These are phyloP conservation scores for Daubentonia madagascariensis DNA, from an alignment of 2,113 vertebrate species.

Conservation along the genomic window DNA sequence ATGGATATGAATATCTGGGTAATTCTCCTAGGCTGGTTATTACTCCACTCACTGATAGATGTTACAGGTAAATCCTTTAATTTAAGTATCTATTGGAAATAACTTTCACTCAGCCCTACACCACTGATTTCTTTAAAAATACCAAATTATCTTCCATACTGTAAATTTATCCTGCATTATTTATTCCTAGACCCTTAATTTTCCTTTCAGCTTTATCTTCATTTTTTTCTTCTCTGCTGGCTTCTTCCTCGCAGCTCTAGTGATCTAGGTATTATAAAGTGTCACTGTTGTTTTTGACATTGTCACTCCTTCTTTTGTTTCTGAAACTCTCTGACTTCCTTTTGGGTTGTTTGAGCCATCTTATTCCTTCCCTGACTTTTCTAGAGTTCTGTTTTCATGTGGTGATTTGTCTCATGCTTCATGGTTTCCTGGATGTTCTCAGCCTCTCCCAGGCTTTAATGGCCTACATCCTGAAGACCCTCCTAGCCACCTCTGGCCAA, in stretches of 20 bases:
- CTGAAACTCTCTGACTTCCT: neutral
- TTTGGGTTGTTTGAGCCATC: neutral
- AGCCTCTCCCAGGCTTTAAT: neutral
- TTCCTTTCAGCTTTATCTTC: neutral
- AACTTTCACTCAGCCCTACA: neutral
- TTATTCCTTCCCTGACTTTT: neutral
- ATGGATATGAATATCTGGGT: constrained; percentile 94
- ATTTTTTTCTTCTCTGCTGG: neutral
- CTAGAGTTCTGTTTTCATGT: neutral
- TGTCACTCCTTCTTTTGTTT: neutral
- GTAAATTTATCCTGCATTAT: neutral
- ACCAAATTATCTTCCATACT: neutral
- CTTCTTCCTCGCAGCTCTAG: neutral
- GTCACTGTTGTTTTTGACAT: neutral
- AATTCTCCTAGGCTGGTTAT: constrained; percentile 92
- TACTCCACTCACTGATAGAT: constrained; percentile 93
- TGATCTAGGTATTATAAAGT: neutral
- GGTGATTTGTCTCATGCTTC: neutral
- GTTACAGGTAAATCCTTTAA: constrained; percentile 88
- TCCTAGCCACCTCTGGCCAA: neutral
- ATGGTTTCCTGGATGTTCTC: neutral
- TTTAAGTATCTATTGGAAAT: neutral
- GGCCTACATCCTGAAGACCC: neutral
- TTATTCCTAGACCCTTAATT: neutral
- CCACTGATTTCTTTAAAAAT: neutral